Conservation (phyloP, 2,797 vertebrate genomes). For the Oceanodroma leucorhoa region DNA sequence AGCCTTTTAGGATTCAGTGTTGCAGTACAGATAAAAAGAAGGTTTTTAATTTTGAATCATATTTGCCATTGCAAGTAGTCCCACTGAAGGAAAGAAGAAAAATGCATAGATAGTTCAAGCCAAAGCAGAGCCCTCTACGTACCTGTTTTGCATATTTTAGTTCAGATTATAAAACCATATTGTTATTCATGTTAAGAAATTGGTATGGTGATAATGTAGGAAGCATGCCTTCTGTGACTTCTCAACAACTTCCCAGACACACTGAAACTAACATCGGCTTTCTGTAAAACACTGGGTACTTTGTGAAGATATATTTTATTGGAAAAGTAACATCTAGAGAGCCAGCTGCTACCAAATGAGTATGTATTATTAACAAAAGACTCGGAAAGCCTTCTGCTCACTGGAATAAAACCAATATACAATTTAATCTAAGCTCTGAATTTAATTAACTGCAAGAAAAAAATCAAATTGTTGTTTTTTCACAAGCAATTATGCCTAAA, state of each 20-base stretch:
- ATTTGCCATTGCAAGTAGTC: background rate
- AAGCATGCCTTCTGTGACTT: background rate
- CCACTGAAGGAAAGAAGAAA: background rate
- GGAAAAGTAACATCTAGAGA: conserved; percentile 23
- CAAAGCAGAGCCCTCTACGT: background rate
- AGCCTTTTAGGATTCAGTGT: conserved; percentile 5
- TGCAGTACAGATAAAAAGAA: background rate
- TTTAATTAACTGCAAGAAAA: conserved; percentile 44
- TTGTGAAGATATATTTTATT: background rate
- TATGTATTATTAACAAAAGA: conserved; percentile 55
- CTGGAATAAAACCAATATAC: conserved; percentile 45
- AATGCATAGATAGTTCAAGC: background rate
- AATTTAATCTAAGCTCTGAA: conserved; percentile 26
- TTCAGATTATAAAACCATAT: background rate
- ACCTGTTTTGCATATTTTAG: background rate
- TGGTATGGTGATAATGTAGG: background rate
- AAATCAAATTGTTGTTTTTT: conserved; percentile 9
- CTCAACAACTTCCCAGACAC: background rate
- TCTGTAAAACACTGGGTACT: background rate
- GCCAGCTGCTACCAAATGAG: conserved; percentile 23
- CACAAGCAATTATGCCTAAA: conserved; percentile 28
- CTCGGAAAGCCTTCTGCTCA: conserved; percentile 9
- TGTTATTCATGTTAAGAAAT: background rate
- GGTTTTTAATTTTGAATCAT: conserved; percentile 39
- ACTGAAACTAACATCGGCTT: background rate